phyloP scores from a whole-genome alignment of 2,797 vertebrate species.

The Dicrostonyx torquatus region DNA sequence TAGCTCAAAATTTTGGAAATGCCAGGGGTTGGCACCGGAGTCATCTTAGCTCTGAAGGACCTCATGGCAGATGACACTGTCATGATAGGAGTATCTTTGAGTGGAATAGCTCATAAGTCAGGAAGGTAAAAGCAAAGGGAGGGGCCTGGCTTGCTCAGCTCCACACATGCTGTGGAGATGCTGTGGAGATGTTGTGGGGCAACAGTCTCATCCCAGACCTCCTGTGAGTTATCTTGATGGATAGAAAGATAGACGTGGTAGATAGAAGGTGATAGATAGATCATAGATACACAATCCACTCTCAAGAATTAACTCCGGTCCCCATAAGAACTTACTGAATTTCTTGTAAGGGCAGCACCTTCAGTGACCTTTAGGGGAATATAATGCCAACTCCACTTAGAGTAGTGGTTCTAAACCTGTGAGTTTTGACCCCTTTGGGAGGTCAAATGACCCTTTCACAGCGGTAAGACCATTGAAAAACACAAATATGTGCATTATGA shows the following conservation, averaged over 20 bases:
- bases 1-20: background rate
- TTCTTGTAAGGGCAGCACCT: background rate
- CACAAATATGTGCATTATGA: background rate
- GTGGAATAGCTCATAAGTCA: background rate
- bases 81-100: rapidly evolving
- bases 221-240: background rate
- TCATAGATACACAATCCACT: background rate
- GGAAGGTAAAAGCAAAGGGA: background rate
- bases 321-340: background rate
- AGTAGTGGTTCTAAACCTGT: background rate
- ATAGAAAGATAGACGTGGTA: background rate
- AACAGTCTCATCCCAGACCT: background rate
- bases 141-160: background rate
- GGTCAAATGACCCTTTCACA: background rate
- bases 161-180: background rate
- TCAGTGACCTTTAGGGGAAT: background rate
- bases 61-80: background rate
- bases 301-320: background rate
- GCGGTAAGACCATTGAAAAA: background rate
- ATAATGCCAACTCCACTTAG: background rate
- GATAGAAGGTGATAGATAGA: background rate
- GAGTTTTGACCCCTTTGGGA: background rate
- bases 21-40: background rate
- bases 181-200: no score
- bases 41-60: background rate